phyloP scores from a whole-genome alignment of 2,888 invertebrate genomes.

The Parthenolecanium corni region DNA sequence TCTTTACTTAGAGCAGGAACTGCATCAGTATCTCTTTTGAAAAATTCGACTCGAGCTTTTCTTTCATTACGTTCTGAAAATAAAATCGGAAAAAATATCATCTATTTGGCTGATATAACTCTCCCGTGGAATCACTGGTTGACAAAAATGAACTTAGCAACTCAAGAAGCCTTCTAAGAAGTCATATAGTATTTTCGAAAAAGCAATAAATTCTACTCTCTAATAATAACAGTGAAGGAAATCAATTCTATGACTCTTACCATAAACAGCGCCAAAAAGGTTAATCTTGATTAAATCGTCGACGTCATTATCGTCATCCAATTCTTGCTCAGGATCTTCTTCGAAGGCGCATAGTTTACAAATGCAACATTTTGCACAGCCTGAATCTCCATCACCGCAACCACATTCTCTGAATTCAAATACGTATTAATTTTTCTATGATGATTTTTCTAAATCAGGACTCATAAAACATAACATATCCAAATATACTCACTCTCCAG shows the following conservation, averaged over 20 bases:
- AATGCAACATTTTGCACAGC: constrained; percentile 83
- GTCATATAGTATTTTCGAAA: too few species aligned
- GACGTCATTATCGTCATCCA: constrained; percentile 41
- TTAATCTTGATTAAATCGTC: constrained; percentile 41
- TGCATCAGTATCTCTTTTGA: constrained; percentile 8
- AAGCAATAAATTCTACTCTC: too few species aligned
- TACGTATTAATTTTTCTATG: constrained; percentile 10
- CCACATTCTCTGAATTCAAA: constrained; percentile 63
- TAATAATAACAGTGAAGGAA: too few species aligned
- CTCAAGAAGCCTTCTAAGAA: too few species aligned
- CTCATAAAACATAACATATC: neutral
- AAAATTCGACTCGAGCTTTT: constrained; percentile 8
- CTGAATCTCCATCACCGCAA: constrained; percentile 90
- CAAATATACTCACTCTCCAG: constrained; percentile 62
- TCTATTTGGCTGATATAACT: too few species aligned
- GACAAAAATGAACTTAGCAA: too few species aligned
- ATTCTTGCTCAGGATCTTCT: constrained; percentile 46
- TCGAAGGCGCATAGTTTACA: constrained; percentile 77
- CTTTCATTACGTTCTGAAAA: constrained; percentile 16
- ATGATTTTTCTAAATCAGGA: neutral
- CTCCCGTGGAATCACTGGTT: too few species aligned
- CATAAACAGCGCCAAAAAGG: constrained; percentile 14
- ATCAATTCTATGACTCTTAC: neutral
- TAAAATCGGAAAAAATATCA: neutral
- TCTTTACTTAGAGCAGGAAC: neutral